Evolutionary conservation across 2,113 vertebrate genomes (phyloP).

Genomic region (Riparia riparia): DNA sequence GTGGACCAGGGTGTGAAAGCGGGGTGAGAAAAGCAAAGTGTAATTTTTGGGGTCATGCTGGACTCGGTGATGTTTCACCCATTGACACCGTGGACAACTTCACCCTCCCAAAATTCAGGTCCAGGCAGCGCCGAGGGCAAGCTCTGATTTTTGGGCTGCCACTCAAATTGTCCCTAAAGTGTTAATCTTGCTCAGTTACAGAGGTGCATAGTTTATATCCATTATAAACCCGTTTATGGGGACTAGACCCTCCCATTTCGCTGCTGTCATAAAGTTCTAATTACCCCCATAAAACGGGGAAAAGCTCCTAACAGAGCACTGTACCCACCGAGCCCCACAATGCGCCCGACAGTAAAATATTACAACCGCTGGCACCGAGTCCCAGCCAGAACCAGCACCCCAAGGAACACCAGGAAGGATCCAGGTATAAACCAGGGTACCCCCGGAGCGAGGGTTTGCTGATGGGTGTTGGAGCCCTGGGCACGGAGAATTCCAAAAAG

Average conservation of each 20-base stretch:
- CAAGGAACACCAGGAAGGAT: rapidly evolving
- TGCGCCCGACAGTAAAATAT: conserved; percentile 60
- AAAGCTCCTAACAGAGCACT: conserved; percentile 72
- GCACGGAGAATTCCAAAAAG: too few relatives aligned
- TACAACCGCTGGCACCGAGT: conserved; percentile 7
- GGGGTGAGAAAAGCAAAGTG: neutral
- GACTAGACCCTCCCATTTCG: conserved; percentile 77
- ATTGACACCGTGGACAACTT: rapidly evolving
- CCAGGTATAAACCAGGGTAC: rapidly evolving
- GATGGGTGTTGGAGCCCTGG: neutral
- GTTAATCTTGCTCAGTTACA: conserved; percentile 75
- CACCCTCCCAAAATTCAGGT: neutral
- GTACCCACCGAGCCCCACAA: conserved; percentile 67
- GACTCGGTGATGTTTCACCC: neutral
- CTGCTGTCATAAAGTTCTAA: conserved; percentile 82
- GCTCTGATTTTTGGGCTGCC: conserved; percentile 52
- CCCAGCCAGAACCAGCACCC: neutral
- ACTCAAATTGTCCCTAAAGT: conserved; percentile 77
- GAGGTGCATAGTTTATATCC: conserved; percentile 79
- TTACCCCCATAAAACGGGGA: conserved; percentile 81
- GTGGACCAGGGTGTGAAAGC: rapidly evolving
- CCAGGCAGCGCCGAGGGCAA: neutral
- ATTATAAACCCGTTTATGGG: conserved; percentile 86
- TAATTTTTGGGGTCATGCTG: neutral
- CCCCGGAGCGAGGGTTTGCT: neutral